Evolutionary conservation across 1,140 invertebrate genomes (phyloP).

Genomic region (Danaus melanippus): DNA sequence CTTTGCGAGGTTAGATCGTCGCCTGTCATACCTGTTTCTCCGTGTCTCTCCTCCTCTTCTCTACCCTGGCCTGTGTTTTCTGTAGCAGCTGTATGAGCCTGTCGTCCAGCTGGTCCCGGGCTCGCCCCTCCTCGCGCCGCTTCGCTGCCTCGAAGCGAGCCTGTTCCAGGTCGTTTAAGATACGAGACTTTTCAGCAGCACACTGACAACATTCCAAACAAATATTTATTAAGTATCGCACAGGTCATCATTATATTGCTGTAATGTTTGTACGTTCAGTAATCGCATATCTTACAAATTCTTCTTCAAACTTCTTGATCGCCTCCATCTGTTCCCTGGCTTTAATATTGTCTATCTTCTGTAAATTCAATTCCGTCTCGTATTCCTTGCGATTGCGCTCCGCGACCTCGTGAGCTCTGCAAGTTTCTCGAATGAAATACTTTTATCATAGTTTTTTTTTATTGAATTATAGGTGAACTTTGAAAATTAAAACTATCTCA

Average conservation of each 20-base stretch:
- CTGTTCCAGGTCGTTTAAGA: constrained; percentile 39
- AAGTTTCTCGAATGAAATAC: constrained; percentile 3
- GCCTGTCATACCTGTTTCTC: constrained; percentile 31
- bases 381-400: constrained; percentile 48
- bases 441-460: neutral
- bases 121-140: constrained; percentile 26
- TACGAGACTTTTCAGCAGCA: constrained; percentile 42
- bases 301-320: constrained; percentile 44
- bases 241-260: no score
- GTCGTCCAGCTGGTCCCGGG: constrained; percentile 40
- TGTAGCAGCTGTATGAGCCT: constrained; percentile 36
- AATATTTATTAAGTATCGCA: neutral
- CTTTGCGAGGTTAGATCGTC: no score
- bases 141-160: constrained; percentile 23
- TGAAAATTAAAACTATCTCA: no score
- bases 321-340: constrained; percentile 51
- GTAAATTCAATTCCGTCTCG: constrained; percentile 46
- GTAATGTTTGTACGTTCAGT: no score
- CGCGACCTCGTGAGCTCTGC: constrained; percentile 44
- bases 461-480: no score
- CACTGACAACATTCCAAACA: constrained; percentile 22
- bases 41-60: constrained; percentile 29
- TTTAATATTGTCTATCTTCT: constrained; percentile 57
- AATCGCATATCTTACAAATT: constrained; percentile 40
- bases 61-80: constrained; percentile 25